Base-by-base conservation (phyloP, 1,140 invertebrate species). In the Drosophila navojoa region DNA sequence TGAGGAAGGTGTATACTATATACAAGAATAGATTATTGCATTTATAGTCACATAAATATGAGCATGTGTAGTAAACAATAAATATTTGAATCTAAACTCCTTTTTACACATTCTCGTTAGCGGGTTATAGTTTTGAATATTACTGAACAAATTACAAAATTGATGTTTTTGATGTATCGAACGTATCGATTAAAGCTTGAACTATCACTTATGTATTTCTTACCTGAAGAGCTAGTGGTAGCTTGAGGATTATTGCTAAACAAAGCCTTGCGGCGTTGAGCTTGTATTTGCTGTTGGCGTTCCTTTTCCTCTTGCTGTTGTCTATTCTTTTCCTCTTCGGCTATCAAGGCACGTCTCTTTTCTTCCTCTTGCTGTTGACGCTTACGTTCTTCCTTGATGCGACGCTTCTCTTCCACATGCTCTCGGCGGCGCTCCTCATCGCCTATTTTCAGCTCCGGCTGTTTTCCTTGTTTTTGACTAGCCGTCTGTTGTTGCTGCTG, bases 331-430 rank as follows among this genome's bases (percentile, higher is more conserved):
- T 91, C 79, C 64, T 92, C 91, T 32, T 84, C 86, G 3, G 59
- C 79, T 25, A 71, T 69, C 22, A 77, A 22, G 4, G 40, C 73
- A 22, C 92, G 93, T 71, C 81, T 93, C 81, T 89, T 90, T 74
- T 94, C 90, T 80, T 94, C 94, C 47, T 94, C 93, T 1, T 93
- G 78, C 82, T 93, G 82, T 92, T 93, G 60, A 77, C 93, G 81
- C 93, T 94, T 71, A 92, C 93, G 81, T 92, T 94, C 80, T 76
- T 91, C 91, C 45, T 85, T 91, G 1, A 76, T 29, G 1, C 79
- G 72, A 3, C 73, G 60, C 22, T 90, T 87, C 40, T 81, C 87
- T 35, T 90, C 86, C 4, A 49, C 49, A 29, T 58, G 69, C 6
- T 86, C 92, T 60, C 78, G 61, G 7, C 76, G 81, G 0, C 78